A percentile compares a stretch with the other conserved stretches of the same genome.
Evolutionary conservation across 92 coral and sea anemone genomes (phyloP).

Genomic region (Epizoanthus rinbou): DNA sequence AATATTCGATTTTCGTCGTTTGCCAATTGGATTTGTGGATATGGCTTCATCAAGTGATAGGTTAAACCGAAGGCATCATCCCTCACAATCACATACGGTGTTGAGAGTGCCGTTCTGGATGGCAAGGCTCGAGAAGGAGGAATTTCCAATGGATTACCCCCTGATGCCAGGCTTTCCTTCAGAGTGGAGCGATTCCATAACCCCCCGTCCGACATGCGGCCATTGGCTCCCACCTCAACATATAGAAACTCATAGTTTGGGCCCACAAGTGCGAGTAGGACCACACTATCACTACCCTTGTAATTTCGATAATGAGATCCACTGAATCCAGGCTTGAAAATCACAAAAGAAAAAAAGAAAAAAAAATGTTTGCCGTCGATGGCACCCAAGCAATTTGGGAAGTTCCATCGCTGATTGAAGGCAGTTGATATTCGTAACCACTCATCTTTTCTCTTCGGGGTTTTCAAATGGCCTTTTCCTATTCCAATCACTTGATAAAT

Average conservation of each 20-base stretch:
- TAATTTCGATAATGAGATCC: constrained; percentile 43
- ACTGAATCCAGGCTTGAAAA: background rate
- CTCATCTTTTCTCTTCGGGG: background rate
- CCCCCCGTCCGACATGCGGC: constrained; percentile 9
- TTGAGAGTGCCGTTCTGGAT: background rate
- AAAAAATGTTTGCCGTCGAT: background rate
- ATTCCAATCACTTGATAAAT: constrained; percentile 4
- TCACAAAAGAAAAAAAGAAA: too few relatives aligned
- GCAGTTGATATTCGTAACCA: background rate
- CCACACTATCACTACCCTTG: constrained; percentile 56
- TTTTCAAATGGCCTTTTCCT: background rate
- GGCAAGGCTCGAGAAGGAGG: constrained; percentile 36
- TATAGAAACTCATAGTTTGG: constrained; percentile 62
- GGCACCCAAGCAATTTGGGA: constrained; percentile 4
- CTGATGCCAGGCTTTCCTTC: background rate
- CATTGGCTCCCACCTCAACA: constrained; percentile 51
- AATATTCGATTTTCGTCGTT: constrained; percentile 1
- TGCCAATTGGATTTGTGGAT: background rate
- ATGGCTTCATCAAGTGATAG: background rate
- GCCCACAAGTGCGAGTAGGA: constrained; percentile 53
- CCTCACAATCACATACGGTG: background rate
- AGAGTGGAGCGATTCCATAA: background rate
- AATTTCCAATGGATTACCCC: background rate
- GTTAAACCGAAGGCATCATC: background rate
- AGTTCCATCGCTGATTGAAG: background rate